These are phyloP conservation scores for Zaprionus inermis DNA, from an alignment of 1,140 invertebrate genomes.

Conservation along the genomic window DNA sequence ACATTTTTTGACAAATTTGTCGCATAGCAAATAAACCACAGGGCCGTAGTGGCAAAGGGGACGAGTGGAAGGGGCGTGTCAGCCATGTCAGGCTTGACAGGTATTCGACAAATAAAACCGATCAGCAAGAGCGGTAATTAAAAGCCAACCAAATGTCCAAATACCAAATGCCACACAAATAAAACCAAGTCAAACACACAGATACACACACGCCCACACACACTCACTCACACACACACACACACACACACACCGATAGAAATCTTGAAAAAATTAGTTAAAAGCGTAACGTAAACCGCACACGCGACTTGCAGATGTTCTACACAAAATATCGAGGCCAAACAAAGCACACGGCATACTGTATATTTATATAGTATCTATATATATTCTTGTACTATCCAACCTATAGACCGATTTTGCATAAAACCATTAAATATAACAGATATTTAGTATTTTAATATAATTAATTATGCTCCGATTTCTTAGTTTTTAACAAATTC, in stretches of 20 bases:
- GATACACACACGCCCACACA: constrained; percentile 15
- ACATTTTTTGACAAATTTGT: constrained; percentile 60
- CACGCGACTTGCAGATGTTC: constrained; percentile 6
- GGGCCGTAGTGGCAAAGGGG: not conserved
- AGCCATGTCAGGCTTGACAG: constrained; percentile 18
- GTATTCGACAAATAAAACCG: constrained; percentile 67
- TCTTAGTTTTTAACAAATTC: not conserved
- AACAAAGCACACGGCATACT: not conserved
- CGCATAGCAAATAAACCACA: constrained; percentile 42
- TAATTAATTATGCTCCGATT: not conserved
- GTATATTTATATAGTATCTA: too few species aligned
- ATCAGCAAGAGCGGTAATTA: constrained; percentile 78
- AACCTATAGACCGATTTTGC: too few species aligned
- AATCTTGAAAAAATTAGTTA: constrained; percentile 31
- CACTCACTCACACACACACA: constrained; percentile 11
- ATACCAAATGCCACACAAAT: constrained; percentile 61
- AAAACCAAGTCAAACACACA: constrained; percentile 24
- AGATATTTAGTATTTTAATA: not conserved
- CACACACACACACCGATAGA: constrained; percentile 23
- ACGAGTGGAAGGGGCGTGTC: not conserved
- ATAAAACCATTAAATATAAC: too few species aligned
- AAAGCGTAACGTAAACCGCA: not conserved
- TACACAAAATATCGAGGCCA: not conserved
- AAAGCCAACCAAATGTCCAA: constrained; percentile 80
- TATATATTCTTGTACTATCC: too few species aligned